Conservation (phyloP, 2,797 vertebrate genomes). For the Melopsittacus undulatus region DNA sequence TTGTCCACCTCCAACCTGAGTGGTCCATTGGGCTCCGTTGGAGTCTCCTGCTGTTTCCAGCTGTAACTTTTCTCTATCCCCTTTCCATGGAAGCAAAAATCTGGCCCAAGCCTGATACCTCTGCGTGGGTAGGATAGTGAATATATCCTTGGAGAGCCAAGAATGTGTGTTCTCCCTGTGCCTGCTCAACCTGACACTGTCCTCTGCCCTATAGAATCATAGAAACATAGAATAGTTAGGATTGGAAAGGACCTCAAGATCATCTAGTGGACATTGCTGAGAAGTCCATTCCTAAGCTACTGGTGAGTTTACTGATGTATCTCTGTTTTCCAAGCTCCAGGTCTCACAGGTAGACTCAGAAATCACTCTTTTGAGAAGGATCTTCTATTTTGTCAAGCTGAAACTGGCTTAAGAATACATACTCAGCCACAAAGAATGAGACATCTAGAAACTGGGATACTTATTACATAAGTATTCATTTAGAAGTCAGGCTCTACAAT, state of each 20-base stretch:
- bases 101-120: not conserved
- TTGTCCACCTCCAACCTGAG: not conserved
- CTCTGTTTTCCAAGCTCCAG: not conserved
- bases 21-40: not conserved
- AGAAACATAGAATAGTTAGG: too few relatives aligned
- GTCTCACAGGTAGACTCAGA: not conserved
- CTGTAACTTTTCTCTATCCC: not conserved
- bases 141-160: not conserved
- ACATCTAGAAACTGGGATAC: not conserved
- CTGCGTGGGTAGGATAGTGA: not conserved
- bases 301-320: not conserved
- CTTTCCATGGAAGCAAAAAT: not conserved
- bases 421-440: not conserved
- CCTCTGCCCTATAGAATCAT: not conserved
- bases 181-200: not conserved
- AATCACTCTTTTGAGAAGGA: not conserved
- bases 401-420: rapidly evolving
- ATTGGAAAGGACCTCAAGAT: too few relatives aligned
- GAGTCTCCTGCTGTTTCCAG: not conserved
- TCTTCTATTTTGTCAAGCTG: not conserved
- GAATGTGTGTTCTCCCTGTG: rapidly evolving
- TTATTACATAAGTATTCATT: not conserved
- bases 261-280: not conserved
- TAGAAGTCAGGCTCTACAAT: not conserved
- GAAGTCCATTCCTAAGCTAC: not conserved